A percentile compares a stretch with the other conserved stretches of the same genome.
Conservation (phyloP, 2,113 vertebrate genomes). For the Argyrosomus japonicus region DNA sequence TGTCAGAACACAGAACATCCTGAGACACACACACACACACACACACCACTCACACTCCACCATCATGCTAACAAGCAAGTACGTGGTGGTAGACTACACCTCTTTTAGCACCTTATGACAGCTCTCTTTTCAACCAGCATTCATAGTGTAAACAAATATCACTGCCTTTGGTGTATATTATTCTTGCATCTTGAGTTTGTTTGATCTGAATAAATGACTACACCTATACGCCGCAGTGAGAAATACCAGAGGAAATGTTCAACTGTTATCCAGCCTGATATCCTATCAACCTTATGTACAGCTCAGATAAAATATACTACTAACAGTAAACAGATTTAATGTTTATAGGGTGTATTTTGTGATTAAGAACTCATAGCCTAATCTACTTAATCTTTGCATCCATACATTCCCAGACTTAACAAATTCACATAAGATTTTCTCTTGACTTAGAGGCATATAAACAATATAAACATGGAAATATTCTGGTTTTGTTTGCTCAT, state of each 20-base stretch:
- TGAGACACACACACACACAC: slow-evolving; percentile 17
- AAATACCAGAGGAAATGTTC: slow-evolving; percentile 20
- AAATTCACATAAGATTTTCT: background rate
- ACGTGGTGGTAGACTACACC: slow-evolving; percentile 37
- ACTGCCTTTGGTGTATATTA: slow-evolving; percentile 27
- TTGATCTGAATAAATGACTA: slow-evolving; percentile 40
- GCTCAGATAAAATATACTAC: background rate
- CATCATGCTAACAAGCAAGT: slow-evolving; percentile 43
- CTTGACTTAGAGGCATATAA: background rate
- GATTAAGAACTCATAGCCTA: background rate
- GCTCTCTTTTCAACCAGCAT: slow-evolving; percentile 26
- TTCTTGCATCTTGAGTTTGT: slow-evolving; percentile 26
- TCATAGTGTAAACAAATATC: slow-evolving; percentile 42
- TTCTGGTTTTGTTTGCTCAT: background rate
- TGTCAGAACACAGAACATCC: slow-evolving; percentile 24
- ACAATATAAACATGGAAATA: background rate
- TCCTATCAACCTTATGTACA: background rate
- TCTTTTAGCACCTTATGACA: slow-evolving; percentile 38
- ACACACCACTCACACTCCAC: slow-evolving; percentile 25
- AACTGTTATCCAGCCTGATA: slow-evolving; percentile 1
- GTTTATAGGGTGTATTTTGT: background rate
- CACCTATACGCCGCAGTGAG: background rate
- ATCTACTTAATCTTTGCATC: background rate
- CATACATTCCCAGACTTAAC: background rate
- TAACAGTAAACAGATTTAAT: background rate